Percentiles rank a stretch among this genome's conserved stretches.
phyloP scores from a whole-genome alignment of 2,797 vertebrate genomes.

The Agapornis canus region DNA sequence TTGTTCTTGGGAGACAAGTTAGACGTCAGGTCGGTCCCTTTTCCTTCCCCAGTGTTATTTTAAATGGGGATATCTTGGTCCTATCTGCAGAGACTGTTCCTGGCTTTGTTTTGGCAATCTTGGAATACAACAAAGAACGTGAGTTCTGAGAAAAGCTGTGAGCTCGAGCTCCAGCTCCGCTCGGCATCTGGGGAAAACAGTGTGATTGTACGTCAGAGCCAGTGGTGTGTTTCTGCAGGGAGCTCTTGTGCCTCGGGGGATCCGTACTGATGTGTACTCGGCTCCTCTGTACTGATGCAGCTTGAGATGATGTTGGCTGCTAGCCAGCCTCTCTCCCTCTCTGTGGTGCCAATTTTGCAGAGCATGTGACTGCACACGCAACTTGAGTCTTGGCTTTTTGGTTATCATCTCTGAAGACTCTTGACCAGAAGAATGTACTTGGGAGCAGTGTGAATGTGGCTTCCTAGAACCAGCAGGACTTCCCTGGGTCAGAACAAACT shows the following conservation, averaged over 20 bases:
- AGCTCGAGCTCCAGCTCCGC: not conserved
- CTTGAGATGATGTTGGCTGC: not conserved
- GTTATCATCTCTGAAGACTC: rapidly evolving
- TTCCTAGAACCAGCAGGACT: not conserved
- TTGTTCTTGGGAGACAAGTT: not conserved
- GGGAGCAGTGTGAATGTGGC: not conserved
- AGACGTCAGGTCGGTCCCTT: not conserved
- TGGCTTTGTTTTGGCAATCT: not conserved
- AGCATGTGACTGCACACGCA: not conserved
- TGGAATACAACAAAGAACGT: not conserved
- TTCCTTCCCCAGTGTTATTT: not conserved
- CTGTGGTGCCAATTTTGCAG: not conserved
- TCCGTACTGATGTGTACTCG: not conserved
- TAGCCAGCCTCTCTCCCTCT: not conserved
- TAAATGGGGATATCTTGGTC: not conserved
- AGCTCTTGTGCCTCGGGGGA: not conserved
- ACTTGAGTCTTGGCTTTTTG: not conserved
- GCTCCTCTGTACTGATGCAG: not conserved
- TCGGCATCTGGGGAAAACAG: not conserved
- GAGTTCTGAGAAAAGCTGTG: not conserved
- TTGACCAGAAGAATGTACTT: not conserved
- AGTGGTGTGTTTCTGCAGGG: not conserved
- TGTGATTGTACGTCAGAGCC: not conserved
- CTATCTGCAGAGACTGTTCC: not conserved
- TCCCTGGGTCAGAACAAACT: not conserved